These are phyloP conservation scores for Serripes groenlandicus DNA, from an alignment of 2,888 invertebrate genomes.

Conservation along the genomic window DNA sequence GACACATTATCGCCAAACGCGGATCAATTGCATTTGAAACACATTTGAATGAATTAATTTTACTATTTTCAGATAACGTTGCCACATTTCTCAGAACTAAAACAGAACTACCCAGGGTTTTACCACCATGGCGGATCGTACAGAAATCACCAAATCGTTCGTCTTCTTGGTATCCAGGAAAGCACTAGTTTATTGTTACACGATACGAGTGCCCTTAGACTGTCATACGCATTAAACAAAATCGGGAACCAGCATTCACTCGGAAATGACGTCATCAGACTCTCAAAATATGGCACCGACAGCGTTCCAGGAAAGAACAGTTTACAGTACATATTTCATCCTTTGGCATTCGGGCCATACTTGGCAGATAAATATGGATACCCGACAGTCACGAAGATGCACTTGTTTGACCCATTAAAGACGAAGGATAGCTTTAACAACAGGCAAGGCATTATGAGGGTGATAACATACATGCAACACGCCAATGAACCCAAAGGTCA, in stretches of 20 bases:
- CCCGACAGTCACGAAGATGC: slow-evolving; percentile 80
- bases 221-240: slow-evolving; percentile 82
- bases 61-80: slow-evolving; percentile 81
- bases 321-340: slow-evolving; percentile 83
- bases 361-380: slow-evolving; percentile 84
- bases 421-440: slow-evolving; percentile 81
- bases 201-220: slow-evolving; percentile 83
- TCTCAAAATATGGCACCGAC: slow-evolving; percentile 82
- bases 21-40: too few relatives aligned
- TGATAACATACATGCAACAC: slow-evolving; percentile 82
- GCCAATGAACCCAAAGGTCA: slow-evolving; percentile 83
- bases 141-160: slow-evolving; percentile 76
- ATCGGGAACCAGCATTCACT: slow-evolving; percentile 82
- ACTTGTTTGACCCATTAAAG: slow-evolving; percentile 76
- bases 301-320: slow-evolving; percentile 79
- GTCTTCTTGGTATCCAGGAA: slow-evolving; percentile 73
- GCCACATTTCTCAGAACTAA: slow-evolving; percentile 80
- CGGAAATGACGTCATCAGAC: slow-evolving; percentile 76
- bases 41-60: too few relatives aligned
- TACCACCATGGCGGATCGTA: slow-evolving; percentile 79
- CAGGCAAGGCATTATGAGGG: slow-evolving; percentile 83
- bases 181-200: slow-evolving; percentile 73
- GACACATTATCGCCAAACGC: too few relatives aligned
- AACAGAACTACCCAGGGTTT: slow-evolving; percentile 82
- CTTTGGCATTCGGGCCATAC: slow-evolving; percentile 84